Conservation (phyloP, 1,140 invertebrate species). For the Lerema accius region DNA sequence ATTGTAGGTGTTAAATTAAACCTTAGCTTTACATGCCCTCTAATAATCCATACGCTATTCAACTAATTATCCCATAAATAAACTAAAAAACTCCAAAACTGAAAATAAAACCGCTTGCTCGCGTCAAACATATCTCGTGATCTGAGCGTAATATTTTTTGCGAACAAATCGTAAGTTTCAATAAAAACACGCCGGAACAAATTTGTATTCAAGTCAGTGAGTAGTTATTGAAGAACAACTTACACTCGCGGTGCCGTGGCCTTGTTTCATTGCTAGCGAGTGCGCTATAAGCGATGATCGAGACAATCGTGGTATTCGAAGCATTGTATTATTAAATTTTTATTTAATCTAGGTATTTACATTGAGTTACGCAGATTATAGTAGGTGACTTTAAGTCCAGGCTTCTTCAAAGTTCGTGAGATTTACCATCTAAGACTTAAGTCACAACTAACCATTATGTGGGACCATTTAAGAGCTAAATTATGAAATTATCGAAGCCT, state of each 20-base stretch:
- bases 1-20: too few species aligned
- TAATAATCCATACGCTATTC: neutral
- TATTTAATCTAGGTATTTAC: too few species aligned
- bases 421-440: too few species aligned
- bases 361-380: too few species aligned
- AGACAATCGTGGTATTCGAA: too few species aligned
- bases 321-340: too few species aligned
- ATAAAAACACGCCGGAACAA: slow-evolving; percentile 23
- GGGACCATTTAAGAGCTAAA: too few species aligned
- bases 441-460: too few species aligned
- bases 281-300: slow-evolving; percentile 8
- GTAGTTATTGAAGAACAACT: slow-evolving; percentile 39
- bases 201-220: slow-evolving; percentile 36
- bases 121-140: slow-evolving; percentile 7
- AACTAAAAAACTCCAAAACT: slow-evolving; percentile 26
- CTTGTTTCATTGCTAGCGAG: neutral
- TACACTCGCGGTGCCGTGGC: slow-evolving; percentile 29
- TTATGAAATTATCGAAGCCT: too few species aligned
- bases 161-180: slow-evolving; percentile 34
- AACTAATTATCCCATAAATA: neutral
- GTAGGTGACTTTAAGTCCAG: too few species aligned
- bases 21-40: neutral
- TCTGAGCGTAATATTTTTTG: slow-evolving; percentile 26
- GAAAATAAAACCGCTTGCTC: slow-evolving; percentile 24
- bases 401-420: too few species aligned